Evolutionary conservation across 2,113 vertebrate species (phyloP).

Genomic region (Alaudala cheleensis): DNA sequence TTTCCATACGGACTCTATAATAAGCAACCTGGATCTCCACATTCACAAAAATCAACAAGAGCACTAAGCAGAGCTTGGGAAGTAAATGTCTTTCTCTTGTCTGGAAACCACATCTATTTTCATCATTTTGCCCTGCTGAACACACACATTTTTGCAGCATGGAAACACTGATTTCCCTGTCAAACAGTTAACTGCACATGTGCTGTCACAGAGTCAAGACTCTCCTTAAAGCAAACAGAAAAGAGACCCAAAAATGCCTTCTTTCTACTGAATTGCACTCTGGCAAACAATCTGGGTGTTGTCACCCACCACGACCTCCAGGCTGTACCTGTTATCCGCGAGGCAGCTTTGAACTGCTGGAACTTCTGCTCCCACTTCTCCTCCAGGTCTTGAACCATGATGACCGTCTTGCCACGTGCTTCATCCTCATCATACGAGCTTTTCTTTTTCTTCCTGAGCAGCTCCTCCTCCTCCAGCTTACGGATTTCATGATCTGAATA

Average conservation of each 20-base stretch:
- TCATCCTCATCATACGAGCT: conserved; percentile 77
- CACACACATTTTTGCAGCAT: neutral
- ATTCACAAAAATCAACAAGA: neutral
- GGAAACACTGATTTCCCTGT: neutral
- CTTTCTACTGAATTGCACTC: neutral
- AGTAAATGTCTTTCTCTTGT: neutral
- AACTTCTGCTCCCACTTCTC: conserved; percentile 92
- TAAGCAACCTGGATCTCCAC: neutral
- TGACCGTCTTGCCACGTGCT: conserved; percentile 52
- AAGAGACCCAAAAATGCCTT: neutral
- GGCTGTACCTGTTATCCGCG: conserved; percentile 78
- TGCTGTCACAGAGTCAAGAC: neutral
- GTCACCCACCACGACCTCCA: accelerated
- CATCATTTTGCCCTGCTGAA: neutral
- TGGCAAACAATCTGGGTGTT: neutral
- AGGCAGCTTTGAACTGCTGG: conserved; percentile 72
- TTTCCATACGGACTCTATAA: neutral
- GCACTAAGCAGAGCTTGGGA: neutral
- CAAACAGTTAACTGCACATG: neutral
- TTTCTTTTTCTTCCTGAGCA: conserved; percentile 76
- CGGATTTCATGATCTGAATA: conserved; percentile 90
- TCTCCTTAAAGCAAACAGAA: neutral
- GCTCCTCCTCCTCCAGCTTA: conserved; percentile 80
- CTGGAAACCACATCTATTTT: neutral
- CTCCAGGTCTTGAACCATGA: conserved; percentile 87